Conservation (phyloP, 2,888 invertebrate genomes). For the Noctua fimbriata region DNA sequence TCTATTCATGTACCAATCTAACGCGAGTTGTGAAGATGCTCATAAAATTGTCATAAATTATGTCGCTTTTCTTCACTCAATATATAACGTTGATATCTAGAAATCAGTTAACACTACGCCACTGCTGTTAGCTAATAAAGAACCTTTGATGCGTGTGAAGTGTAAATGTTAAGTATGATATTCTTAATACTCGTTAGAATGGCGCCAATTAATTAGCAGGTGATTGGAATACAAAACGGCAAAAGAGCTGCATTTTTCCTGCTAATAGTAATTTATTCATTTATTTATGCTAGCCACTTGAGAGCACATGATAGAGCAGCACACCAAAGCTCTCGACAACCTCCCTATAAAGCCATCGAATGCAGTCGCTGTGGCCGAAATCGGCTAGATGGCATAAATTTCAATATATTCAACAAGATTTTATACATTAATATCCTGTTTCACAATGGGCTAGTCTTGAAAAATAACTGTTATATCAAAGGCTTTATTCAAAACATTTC, state of each 20-base stretch:
- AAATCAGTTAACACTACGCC: constrained; percentile 33
- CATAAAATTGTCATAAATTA: constrained; percentile 51
- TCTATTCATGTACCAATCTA: constrained; percentile 8
- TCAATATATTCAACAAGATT: too few relatives aligned
- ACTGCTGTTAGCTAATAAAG: constrained; percentile 17
- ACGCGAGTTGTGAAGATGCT: constrained; percentile 4
- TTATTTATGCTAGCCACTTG: too few relatives aligned
- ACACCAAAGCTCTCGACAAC: too few relatives aligned
- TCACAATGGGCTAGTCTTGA: background rate
- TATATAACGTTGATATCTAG: constrained; percentile 43
- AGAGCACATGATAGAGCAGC: too few relatives aligned
- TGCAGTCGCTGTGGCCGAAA: too few relatives aligned
- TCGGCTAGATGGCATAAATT: too few relatives aligned
- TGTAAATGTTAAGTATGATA: constrained; percentile 18
- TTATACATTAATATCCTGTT: too few relatives aligned
- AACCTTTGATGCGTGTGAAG: constrained; percentile 15
- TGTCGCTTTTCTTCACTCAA: constrained; percentile 26
- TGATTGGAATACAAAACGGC: constrained; percentile 3
- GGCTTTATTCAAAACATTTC: background rate
- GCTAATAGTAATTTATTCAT: background rate
- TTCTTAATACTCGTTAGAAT: constrained; percentile 20
- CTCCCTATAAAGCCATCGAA: too few relatives aligned
- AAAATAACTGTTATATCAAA: background rate
- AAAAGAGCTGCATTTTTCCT: background rate
- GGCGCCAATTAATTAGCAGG: constrained; percentile 15